These are phyloP conservation scores for Leptinotarsa tumamoca DNA, from an alignment of 2,888 invertebrate species.

Conservation along the genomic window DNA sequence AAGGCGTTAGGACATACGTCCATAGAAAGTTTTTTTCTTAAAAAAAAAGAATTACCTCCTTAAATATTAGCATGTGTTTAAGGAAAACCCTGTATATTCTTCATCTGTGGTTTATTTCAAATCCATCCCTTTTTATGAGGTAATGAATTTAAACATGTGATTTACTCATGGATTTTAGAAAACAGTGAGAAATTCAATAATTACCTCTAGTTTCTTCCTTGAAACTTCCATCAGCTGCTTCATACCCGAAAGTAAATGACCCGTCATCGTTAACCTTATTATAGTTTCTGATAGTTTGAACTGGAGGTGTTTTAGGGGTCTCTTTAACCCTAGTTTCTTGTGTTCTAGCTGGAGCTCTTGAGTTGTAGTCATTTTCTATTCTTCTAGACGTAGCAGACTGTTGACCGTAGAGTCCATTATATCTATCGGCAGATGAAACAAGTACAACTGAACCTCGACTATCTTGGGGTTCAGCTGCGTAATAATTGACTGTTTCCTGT, in stretches of 20 bases:
- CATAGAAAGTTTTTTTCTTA: too few relatives aligned
- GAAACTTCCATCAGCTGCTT: constrained; percentile 87
- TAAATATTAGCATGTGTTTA: too few relatives aligned
- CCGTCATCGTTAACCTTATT: constrained; percentile 87
- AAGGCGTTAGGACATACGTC: too few relatives aligned
- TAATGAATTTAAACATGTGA: too few relatives aligned
- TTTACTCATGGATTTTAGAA: too few relatives aligned
- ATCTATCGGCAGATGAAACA: constrained; percentile 56
- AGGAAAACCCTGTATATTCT: too few relatives aligned
- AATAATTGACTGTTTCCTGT: constrained; percentile 66
- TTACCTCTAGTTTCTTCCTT: constrained; percentile 85
- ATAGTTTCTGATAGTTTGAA: constrained; percentile 86
- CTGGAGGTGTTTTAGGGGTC: constrained; percentile 76
- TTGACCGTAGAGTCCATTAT: constrained; percentile 67
- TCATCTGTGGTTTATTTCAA: too few relatives aligned
- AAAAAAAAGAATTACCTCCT: too few relatives aligned
- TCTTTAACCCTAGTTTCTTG: constrained; percentile 70
- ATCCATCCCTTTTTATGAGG: too few relatives aligned
- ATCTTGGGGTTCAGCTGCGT: constrained; percentile 65
- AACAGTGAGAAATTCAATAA: constrained; percentile 53
- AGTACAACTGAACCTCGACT: constrained; percentile 62
- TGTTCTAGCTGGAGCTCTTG: constrained; percentile 52
- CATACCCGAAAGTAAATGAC: constrained; percentile 87
- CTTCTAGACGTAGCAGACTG: constrained; percentile 61
- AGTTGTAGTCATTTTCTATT: constrained; percentile 62